A percentile compares a stretch with the other conserved stretches of the same genome.
These are phyloP conservation scores for Meta bourneti DNA, from an alignment of 2,888 invertebrate genomes.

Conservation along the genomic window DNA sequence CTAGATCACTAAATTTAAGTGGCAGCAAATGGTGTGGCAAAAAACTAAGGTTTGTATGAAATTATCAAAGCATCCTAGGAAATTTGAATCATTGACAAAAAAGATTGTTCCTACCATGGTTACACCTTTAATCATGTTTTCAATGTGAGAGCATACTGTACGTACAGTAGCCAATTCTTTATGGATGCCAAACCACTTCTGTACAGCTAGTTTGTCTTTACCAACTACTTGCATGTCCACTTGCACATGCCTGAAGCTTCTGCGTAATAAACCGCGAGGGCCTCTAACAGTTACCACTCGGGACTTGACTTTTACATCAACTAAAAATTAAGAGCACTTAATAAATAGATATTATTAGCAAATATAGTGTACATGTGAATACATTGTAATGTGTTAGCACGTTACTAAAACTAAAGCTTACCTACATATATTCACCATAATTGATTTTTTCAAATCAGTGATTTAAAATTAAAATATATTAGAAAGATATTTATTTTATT, in stretches of 20 bases:
- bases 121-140: slow-evolving; percentile 98
- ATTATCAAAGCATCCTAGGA: neutral
- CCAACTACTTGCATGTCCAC: slow-evolving; percentile 92
- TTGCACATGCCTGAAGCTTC: slow-evolving; percentile 97
- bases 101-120: slow-evolving; percentile 79
- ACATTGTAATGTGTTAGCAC: no score
- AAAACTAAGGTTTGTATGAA: neutral
- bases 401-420: no score
- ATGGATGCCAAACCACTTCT: slow-evolving; percentile 99
- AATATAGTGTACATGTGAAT: neutral
- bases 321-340: neutral
- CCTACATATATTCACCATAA: no score
- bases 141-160: slow-evolving; percentile 99
- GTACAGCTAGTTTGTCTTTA: slow-evolving; percentile 86
- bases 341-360: neutral
- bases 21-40: neutral
- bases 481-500: no score
- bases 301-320: slow-evolving; percentile 90
- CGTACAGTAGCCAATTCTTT: slow-evolving; percentile 98
- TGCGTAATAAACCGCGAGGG: slow-evolving; percentile 92
- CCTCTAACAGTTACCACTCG: slow-evolving; percentile 96
- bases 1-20: no score
- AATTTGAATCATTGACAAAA: neutral
- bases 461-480: no score
- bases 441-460: no score